Percentiles rank a stretch among this genome's conserved stretches.
These are phyloP conservation scores for Salarias fasciatus DNA, from an alignment of 2,797 vertebrate species.

Conservation along the genomic window DNA sequence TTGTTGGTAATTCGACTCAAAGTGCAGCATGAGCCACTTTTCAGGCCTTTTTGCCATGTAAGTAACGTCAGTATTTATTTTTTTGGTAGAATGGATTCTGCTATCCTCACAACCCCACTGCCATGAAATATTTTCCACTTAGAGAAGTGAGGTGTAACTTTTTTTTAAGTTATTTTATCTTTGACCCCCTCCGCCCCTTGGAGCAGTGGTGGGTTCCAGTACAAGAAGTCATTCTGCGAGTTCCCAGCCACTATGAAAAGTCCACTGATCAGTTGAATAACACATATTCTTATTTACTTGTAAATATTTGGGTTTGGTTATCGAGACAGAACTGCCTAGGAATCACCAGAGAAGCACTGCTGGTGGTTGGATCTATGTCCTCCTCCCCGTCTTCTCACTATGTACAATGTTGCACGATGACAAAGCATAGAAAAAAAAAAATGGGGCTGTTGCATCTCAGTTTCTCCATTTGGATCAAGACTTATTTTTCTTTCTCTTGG, in stretches of 20 bases:
- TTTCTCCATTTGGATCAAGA: conserved; percentile 73
- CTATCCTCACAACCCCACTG: not conserved
- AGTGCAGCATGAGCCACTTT: no score
- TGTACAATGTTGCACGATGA: conserved; percentile 79
- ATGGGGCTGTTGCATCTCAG: conserved; percentile 64
- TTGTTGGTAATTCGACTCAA: no score
- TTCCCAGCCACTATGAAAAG: not conserved
- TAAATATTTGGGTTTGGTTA: conserved; percentile 81
- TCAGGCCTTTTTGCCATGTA: no score
- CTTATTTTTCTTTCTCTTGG: conserved; percentile 61
- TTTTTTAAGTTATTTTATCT: no score
- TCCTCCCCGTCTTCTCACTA: conserved; percentile 59
- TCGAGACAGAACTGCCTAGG: conserved; percentile 61
- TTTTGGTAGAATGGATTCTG: no score
- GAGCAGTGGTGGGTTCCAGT: conserved; percentile 27
- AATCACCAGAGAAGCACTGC: conserved; percentile 71
- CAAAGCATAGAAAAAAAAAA: conserved; percentile 33
- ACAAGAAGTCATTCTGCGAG: conserved; percentile 8
- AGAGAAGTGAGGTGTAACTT: conserved; percentile 18
- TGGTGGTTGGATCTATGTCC: conserved; percentile 76
- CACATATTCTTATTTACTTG: conserved; percentile 76
- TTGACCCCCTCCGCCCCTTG: conserved; percentile 22
- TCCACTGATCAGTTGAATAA: conserved; percentile 19
- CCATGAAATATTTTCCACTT: no score
- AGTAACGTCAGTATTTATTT: no score